A percentile compares a stretch with the other conserved stretches of the same genome.
Evolutionary conservation across 1,140 invertebrate species (phyloP).

Genomic region (Drosophila parabipectinata): DNA sequence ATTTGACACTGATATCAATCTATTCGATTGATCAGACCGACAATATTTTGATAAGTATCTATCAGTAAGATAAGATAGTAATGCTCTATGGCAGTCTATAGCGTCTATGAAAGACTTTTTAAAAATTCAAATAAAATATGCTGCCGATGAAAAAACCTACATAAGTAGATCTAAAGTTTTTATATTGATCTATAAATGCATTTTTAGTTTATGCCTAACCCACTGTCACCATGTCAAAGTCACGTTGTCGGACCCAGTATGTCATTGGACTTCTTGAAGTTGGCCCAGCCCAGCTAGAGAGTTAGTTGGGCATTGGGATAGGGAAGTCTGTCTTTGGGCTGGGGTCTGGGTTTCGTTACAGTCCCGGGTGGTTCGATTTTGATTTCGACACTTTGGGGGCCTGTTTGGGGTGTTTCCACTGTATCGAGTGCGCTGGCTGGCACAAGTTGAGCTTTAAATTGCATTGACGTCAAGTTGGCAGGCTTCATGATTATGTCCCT

Average conservation of each 20-base stretch:
- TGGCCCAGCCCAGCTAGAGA: constrained; percentile 15
- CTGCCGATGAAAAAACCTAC: no score
- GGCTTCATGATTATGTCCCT: constrained; percentile 71
- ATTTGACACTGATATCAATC: not conserved
- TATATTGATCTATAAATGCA: not conserved
- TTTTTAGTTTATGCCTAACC: not conserved
- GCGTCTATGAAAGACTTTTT: no score
- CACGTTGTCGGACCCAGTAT: constrained; percentile 35
- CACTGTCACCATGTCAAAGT: constrained; percentile 48
- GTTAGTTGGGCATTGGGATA: constrained; percentile 25
- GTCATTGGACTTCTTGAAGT: constrained; percentile 64
- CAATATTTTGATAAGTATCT: not conserved
- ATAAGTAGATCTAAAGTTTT: no score
- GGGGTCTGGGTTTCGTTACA: constrained; percentile 24
- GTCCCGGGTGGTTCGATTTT: constrained; percentile 52
- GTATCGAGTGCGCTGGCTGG: constrained; percentile 40
- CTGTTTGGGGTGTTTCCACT: constrained; percentile 35
- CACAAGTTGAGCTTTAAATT: constrained; percentile 67
- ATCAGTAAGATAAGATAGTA: constrained; percentile 11
- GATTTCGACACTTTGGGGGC: constrained; percentile 61
- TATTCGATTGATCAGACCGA: not conserved
- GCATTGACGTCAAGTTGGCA: constrained; percentile 78
- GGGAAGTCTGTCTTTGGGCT: constrained; percentile 13
- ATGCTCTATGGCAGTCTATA: no score
- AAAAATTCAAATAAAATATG: no score